phyloP scores from a whole-genome alignment of 1,140 invertebrate species.

The Zaprionus gabonicus region DNA sequence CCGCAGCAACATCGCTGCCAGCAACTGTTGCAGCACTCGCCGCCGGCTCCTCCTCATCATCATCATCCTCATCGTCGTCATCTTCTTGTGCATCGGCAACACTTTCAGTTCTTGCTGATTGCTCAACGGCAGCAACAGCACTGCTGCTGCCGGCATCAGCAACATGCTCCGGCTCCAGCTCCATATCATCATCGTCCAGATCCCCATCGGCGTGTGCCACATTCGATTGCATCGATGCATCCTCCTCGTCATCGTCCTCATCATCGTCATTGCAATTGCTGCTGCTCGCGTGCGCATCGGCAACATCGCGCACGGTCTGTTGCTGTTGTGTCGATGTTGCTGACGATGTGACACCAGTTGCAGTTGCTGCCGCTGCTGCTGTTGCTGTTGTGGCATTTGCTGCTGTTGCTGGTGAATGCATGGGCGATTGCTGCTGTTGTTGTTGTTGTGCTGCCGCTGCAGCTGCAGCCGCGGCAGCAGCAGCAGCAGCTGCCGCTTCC shows the following conservation, averaged over 20 bases:
- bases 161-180: slow-evolving; percentile 54
- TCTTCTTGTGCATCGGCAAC: slow-evolving; percentile 30
- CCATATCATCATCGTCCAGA: slow-evolving; percentile 62
- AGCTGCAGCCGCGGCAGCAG: slow-evolving; percentile 69
- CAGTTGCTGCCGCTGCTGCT: slow-evolving; percentile 26
- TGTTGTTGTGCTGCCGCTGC: slow-evolving; percentile 69
- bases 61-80: slow-evolving; percentile 17
- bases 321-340: neutral
- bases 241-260: slow-evolving; percentile 68
- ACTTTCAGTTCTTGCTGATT: slow-evolving; percentile 65
- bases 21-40: slow-evolving; percentile 21
- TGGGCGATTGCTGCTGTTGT: slow-evolving; percentile 69
- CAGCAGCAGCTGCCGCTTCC: slow-evolving; percentile 79
- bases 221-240: slow-evolving; percentile 73
- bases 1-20: slow-evolving; percentile 23
- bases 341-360: slow-evolving; percentile 8
- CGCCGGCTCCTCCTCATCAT: slow-evolving; percentile 14
- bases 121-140: slow-evolving; percentile 25
- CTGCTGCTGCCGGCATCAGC: slow-evolving; percentile 43
- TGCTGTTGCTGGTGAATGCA: slow-evolving; percentile 66
- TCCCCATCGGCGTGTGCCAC: slow-evolving; percentile 52
- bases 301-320: slow-evolving; percentile 8
- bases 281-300: slow-evolving; percentile 12
- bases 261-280: slow-evolving; percentile 43
- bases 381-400: slow-evolving; percentile 30